Conservation (phyloP, 2,888 invertebrate species). For the Punctoribates punctum region DNA sequence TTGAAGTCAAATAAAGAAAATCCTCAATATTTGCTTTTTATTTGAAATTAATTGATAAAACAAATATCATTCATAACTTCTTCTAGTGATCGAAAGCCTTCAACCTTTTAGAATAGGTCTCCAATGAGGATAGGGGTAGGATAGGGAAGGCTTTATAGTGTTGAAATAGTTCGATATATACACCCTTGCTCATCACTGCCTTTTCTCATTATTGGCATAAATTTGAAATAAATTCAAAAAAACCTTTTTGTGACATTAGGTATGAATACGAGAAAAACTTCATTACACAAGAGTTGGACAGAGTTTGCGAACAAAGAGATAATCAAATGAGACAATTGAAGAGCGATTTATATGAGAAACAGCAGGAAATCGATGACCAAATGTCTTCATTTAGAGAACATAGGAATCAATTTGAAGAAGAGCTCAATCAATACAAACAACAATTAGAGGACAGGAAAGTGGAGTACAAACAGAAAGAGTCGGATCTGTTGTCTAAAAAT, state of each 20-base stretch:
- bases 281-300: conserved; percentile 13
- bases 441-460: neutral
- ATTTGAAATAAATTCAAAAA: neutral
- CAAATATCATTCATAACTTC: too few relatives aligned
- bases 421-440: neutral
- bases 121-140: too few relatives aligned
- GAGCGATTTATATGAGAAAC: neutral
- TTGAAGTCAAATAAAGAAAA: too few relatives aligned
- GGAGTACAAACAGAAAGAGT: neutral
- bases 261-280: neutral
- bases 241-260: neutral
- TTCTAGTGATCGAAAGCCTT: too few relatives aligned
- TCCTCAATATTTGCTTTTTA: too few relatives aligned
- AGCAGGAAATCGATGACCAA: conserved; percentile 14
- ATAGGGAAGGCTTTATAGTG: too few relatives aligned
- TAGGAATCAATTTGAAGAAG: neutral
- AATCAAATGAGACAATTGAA: conserved; percentile 2
- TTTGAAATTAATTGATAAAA: too few relatives aligned
- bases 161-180: too few relatives aligned
- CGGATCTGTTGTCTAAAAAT: neutral
- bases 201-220: too few relatives aligned
- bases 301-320: conserved; percentile 21
- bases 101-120: too few relatives aligned
- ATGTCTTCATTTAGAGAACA: neutral
- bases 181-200: too few relatives aligned